Evolutionary conservation across 2,888 invertebrate species (phyloP).

Genomic region (Dryocosmus kuriphilus): DNA sequence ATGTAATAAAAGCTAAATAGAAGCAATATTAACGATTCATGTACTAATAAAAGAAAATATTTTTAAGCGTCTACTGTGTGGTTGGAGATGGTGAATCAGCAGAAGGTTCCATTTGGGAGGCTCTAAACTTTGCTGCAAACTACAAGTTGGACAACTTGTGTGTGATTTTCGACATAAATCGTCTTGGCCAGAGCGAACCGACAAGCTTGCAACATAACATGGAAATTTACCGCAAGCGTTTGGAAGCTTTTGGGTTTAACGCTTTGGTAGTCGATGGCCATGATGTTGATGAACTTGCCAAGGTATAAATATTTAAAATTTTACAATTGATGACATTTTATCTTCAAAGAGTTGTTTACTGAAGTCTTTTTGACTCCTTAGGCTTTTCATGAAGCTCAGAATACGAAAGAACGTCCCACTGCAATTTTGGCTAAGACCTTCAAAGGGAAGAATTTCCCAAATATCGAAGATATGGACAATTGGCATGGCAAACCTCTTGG

Average conservation of each 20-base stretch:
- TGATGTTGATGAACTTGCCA: slow-evolving; percentile 93
- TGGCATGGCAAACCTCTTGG: slow-evolving; percentile 99
- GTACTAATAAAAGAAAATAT: not conserved
- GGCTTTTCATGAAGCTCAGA: slow-evolving; percentile 90
- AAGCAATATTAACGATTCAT: not conserved
- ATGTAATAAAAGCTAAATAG: not conserved
- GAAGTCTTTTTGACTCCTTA: slow-evolving; percentile 58
- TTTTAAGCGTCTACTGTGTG: slow-evolving; percentile 92
- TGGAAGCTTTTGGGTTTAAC: slow-evolving; percentile 95
- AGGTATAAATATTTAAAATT: slow-evolving; percentile 76
- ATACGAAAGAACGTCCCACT: slow-evolving; percentile 90
- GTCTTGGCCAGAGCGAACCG: slow-evolving; percentile 97
- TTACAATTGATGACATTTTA: not conserved
- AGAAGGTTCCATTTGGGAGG: slow-evolving; percentile 99
- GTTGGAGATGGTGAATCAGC: slow-evolving; percentile 99
- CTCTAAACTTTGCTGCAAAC: slow-evolving; percentile 94
- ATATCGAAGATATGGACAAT: slow-evolving; percentile 94
- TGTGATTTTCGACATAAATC: slow-evolving; percentile 97
- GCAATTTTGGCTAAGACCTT: slow-evolving; percentile 97
- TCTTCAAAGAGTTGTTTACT: not conserved
- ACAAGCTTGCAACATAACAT: slow-evolving; percentile 96
- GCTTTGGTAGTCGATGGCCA: slow-evolving; percentile 97
- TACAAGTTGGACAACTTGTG: slow-evolving; percentile 98
- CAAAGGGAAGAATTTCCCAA: slow-evolving; percentile 94
- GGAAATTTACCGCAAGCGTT: slow-evolving; percentile 90